Conservation (phyloP, 2,797 vertebrate genomes). For the Vespertilio murinus region DNA sequence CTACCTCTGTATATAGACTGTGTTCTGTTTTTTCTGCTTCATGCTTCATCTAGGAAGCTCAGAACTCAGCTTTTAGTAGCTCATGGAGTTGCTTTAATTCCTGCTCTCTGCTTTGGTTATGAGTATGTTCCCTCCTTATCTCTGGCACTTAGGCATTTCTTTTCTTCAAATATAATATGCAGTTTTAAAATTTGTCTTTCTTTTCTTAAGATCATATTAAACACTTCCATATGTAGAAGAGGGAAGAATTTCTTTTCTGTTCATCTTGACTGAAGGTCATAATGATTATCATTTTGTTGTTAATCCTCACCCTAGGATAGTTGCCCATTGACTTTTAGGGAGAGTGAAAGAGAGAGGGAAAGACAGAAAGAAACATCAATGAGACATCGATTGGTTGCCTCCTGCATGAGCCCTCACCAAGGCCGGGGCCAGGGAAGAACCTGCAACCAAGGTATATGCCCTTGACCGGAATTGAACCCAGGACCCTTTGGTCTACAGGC, state of each 20-base stretch:
- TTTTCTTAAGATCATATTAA: not conserved
- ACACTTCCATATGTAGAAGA: not conserved
- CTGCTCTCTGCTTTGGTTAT: not conserved
- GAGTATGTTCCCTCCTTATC: not conserved
- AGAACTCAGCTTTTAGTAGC: not conserved
- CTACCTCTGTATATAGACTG: not conserved
- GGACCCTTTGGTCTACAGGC: no score
- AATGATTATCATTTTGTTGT: not conserved
- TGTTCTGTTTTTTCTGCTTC: not conserved
- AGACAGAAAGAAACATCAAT: no score
- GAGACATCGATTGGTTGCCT: no score
- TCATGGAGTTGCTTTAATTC: not conserved
- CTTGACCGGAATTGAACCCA: no score
- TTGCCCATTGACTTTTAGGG: no score
- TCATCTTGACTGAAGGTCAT: not conserved
- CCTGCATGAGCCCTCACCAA: no score
- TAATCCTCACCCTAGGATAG: no score
- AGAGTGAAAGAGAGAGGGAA: no score
- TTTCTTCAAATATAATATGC: conserved; percentile 10
- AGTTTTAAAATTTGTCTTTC: not conserved
- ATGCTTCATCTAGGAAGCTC: not conserved
- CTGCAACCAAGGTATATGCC: no score
- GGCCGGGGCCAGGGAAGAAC: no score
- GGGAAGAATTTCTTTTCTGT: not conserved
- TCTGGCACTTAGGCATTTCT: not conserved